Evolutionary conservation across 1,140 invertebrate genomes (phyloP).

Genomic region (Paralvinella palmiformis): DNA sequence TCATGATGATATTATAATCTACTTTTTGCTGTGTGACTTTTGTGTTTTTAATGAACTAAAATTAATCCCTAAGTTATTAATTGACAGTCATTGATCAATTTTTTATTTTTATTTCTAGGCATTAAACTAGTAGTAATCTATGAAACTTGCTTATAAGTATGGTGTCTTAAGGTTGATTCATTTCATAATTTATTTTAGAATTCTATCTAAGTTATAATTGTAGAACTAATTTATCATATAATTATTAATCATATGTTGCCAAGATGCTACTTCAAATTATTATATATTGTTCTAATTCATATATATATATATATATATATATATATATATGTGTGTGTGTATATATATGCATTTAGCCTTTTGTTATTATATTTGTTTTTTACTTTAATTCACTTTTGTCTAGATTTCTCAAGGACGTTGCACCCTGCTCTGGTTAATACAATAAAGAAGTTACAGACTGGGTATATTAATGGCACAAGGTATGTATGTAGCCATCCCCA

Average conservation of each 20-base stretch:
- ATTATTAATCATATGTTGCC: not conserved
- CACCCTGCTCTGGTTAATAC: constrained; percentile 92
- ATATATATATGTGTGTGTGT: too few species aligned
- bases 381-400: constrained; percentile 37
- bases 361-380: not conserved
- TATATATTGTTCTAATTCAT: not conserved
- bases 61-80: too few species aligned
- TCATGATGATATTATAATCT: too few species aligned
- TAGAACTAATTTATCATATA: not conserved
- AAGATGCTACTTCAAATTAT: not conserved
- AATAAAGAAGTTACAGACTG: constrained; percentile 96
- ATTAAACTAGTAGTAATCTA: too few species aligned
- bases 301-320: too few species aligned
- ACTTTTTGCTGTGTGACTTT: too few species aligned
- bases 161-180: too few species aligned
- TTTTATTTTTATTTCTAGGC: too few species aligned
- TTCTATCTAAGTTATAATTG: not conserved
- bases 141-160: too few species aligned
- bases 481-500: constrained; percentile 25
- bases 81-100: too few species aligned
- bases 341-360: not conserved
- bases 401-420: constrained; percentile 71
- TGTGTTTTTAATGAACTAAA: too few species aligned
- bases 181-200: too few species aligned
- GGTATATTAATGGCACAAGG: constrained; percentile 93